Conservation (phyloP, 2,113 vertebrate genomes). For the Aepyceros melampus region DNA sequence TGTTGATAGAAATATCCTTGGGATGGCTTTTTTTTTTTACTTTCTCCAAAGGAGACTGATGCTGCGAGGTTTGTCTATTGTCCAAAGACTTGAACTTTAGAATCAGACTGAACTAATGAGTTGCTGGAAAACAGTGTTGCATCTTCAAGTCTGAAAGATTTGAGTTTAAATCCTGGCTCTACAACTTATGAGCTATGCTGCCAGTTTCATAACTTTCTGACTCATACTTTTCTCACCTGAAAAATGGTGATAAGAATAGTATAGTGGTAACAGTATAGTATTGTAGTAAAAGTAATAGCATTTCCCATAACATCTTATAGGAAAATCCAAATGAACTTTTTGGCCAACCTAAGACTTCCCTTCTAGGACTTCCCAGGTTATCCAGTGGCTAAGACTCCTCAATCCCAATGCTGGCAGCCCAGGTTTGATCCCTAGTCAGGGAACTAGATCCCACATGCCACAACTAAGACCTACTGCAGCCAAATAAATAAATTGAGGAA, state of each 20-base stretch:
- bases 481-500: background rate
- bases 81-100: background rate
- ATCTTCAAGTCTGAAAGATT: background rate
- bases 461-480: background rate
- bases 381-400: background rate
- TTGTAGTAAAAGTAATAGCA: background rate
- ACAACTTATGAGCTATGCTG: background rate
- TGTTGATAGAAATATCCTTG: background rate
- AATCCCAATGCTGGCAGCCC: background rate
- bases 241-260: background rate
- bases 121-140: background rate
- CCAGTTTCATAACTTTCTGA: background rate
- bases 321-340: background rate
- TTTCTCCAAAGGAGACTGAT: background rate
- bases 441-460: background rate
- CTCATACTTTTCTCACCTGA: background rate
- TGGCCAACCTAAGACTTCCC: background rate
- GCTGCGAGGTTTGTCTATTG: background rate
- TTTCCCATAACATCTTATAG: background rate
- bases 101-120: background rate
- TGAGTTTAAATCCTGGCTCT: background rate
- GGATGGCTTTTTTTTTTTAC: background rate
- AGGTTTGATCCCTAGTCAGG: background rate
- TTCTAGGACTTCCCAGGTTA: background rate
- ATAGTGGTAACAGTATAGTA: background rate